A percentile compares a stretch with the other conserved stretches of the same genome.
Evolutionary conservation across 1,140 invertebrate genomes (phyloP).

Genomic region (Heliothis subflexa): DNA sequence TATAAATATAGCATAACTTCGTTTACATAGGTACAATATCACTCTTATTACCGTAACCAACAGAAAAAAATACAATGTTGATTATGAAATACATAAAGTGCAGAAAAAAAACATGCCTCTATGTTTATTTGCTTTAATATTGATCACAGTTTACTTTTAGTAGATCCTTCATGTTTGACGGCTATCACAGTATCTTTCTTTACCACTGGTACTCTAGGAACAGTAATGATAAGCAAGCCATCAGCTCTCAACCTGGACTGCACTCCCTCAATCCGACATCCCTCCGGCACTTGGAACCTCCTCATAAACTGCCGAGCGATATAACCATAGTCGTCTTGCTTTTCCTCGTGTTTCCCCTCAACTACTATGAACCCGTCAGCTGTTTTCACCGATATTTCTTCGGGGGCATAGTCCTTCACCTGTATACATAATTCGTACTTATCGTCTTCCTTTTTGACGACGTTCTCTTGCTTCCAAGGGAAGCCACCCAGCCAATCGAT

Average conservation of each 20-base stretch:
- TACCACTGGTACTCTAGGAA: constrained; percentile 56
- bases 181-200: constrained; percentile 70
- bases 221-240: constrained; percentile 64
- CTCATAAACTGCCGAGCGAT: constrained; percentile 91
- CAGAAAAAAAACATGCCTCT: not conserved
- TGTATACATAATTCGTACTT: constrained; percentile 90
- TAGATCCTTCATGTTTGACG: constrained; percentile 61
- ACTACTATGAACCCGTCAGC: constrained; percentile 92
- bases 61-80: not conserved
- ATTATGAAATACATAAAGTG: not conserved
- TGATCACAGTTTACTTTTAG: constrained; percentile 69
- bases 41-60: constrained; percentile 16
- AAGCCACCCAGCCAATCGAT: constrained; percentile 77
- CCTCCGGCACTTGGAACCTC: constrained; percentile 76
- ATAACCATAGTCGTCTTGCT: constrained; percentile 91
- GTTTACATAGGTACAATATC: constrained; percentile 34
- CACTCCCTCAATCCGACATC: constrained; percentile 60
- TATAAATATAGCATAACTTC: not conserved
- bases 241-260: constrained; percentile 67
- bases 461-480: constrained; percentile 70
- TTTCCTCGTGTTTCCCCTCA: constrained; percentile 94
- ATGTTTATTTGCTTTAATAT: not conserved
- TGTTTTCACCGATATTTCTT: constrained; percentile 95
- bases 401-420: constrained; percentile 93
- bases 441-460: constrained; percentile 63